Evolutionary conservation across 1,140 invertebrate species (phyloP).

Genomic region (Drosophila kikkawai): DNA sequence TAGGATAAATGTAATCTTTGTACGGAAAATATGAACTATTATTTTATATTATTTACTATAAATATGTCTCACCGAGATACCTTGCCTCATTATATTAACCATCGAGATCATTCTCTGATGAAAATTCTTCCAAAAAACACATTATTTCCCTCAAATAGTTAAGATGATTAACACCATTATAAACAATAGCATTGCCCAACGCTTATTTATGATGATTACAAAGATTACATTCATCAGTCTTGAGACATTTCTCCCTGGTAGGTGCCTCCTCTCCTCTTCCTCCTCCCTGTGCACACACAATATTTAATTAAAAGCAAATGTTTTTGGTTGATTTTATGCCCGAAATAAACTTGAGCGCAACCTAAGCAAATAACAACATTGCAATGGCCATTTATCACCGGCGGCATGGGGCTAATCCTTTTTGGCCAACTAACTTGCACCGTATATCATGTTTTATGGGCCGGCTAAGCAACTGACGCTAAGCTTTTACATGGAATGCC

Average conservation of each 20-base stretch:
- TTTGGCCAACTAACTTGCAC: constrained; percentile 72
- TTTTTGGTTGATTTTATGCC: constrained; percentile 75
- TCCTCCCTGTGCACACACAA: constrained; percentile 7
- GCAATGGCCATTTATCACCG: constrained; percentile 67
- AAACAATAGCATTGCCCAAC: neutral
- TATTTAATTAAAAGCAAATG: constrained; percentile 82
- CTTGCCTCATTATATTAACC: neutral
- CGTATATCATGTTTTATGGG: constrained; percentile 82
- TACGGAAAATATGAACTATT: too few species aligned
- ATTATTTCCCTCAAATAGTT: too few species aligned
- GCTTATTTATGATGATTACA: constrained; percentile 48
- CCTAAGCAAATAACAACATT: constrained; percentile 71
- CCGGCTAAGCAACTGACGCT: constrained; percentile 78
- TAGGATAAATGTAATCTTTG: neutral
- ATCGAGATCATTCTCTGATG: neutral
- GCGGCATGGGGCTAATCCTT: constrained; percentile 69
- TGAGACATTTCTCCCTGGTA: constrained; percentile 2
- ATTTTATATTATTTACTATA: too few species aligned
- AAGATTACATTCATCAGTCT: constrained; percentile 35
- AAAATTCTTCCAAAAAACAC: neutral
- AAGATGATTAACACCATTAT: neutral
- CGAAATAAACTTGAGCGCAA: constrained; percentile 61
- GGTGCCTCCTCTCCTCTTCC: neutral
- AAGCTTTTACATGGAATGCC: constrained; percentile 66
- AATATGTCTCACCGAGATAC: too few species aligned